These are phyloP conservation scores for Rhinichthys osculus DNA, from an alignment of 2,797 vertebrate genomes.

Conservation along the genomic window DNA sequence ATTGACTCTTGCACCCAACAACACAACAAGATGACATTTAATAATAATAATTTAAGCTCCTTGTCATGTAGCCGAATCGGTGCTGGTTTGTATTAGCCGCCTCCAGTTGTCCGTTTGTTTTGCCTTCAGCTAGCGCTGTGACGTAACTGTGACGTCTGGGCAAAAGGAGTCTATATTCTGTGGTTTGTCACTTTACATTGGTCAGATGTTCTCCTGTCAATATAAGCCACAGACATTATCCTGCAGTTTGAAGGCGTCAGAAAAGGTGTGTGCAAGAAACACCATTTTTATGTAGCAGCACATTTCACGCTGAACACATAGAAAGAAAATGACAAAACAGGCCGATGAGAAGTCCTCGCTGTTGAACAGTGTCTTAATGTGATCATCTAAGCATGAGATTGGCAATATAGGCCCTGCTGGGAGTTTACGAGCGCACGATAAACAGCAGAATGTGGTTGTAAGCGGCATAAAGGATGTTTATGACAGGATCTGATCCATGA, in stretches of 20 bases:
- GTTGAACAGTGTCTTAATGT: constrained; percentile 27
- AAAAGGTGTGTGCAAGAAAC: not conserved
- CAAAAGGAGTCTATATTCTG: too few species aligned
- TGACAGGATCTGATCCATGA: constrained; percentile 21
- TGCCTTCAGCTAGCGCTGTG: too few species aligned
- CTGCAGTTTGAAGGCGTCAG: not conserved
- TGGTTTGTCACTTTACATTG: not conserved
- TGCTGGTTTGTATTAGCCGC: too few species aligned
- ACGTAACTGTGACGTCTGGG: too few species aligned
- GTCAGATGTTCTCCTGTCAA: not conserved
- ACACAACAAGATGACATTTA: too few species aligned
- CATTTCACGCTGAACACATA: not conserved
- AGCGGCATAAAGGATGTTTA: constrained; percentile 17
- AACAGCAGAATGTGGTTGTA: constrained; percentile 15
- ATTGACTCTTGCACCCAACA: too few species aligned
- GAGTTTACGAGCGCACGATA: not conserved
- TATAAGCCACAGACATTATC: not conserved
- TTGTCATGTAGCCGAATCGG: too few species aligned
- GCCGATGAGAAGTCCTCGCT: not conserved
- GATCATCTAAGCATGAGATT: constrained; percentile 43
- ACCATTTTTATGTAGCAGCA: not conserved
- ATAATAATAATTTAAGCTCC: too few species aligned
- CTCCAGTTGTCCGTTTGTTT: too few species aligned
- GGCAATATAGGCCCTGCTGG: constrained; percentile 30
- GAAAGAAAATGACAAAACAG: not conserved